Conservation (phyloP, 2,797 vertebrate genomes). For the Myotis daubentonii region DNA sequence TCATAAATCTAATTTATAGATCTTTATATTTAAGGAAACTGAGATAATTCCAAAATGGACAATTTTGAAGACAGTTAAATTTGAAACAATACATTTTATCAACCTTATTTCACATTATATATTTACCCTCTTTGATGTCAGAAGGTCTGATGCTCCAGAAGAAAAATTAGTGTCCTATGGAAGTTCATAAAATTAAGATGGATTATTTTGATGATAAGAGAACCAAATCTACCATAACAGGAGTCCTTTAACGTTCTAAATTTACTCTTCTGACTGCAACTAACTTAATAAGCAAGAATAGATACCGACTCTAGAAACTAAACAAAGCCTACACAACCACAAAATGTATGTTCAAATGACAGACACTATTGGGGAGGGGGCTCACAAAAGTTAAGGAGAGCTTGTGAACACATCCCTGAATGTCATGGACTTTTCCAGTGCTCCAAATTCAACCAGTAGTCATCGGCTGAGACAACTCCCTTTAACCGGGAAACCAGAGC, state of each 20-base stretch:
- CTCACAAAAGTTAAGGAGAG: neutral
- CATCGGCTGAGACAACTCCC: neutral
- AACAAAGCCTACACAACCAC: neutral
- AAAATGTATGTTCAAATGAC: neutral
- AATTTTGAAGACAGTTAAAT: conserved; percentile 39
- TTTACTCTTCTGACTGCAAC: neutral
- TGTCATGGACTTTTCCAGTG: neutral
- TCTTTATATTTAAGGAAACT: conserved; percentile 53
- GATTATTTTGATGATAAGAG: conserved; percentile 8
- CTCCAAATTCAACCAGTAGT: neutral
- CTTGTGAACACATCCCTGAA: neutral
- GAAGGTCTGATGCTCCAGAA: conserved; percentile 8
- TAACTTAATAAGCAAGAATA: neutral
- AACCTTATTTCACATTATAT: neutral
- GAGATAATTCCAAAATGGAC: neutral
- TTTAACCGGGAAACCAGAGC: neutral
- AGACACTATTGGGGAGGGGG: neutral
- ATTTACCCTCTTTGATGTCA: conserved; percentile 35
- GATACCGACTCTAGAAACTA: neutral
- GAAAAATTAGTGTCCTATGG: neutral
- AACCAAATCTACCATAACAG: neutral
- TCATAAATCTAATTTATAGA: conserved; percentile 18
- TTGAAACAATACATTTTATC: conserved; percentile 25
- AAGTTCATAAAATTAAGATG: conserved; percentile 11
- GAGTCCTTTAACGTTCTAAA: neutral